Conservation (phyloP, 2,113 vertebrate species). For the Rattus norvegicus region DNA sequence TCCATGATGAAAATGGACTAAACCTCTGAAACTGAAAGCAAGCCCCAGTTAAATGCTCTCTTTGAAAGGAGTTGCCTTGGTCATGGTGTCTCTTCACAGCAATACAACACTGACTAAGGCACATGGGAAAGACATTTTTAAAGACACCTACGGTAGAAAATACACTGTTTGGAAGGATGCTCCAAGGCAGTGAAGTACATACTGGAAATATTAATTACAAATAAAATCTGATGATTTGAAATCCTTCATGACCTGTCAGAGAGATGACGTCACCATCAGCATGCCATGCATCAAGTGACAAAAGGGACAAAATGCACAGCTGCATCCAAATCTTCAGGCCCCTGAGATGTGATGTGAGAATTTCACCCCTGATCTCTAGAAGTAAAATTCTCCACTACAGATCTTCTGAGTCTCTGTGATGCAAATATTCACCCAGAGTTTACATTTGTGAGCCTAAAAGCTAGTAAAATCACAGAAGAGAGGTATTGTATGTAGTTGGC, state of each 20-base stretch:
- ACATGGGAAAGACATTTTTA: background rate
- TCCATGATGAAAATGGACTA: background rate
- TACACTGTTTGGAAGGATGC: background rate
- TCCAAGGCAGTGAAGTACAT: background rate
- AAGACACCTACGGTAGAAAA: conserved; percentile 4
- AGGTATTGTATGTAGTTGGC: background rate
- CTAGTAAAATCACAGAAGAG: background rate
- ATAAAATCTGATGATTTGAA: conserved; percentile 18
- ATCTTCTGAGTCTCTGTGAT: conserved; percentile 1
- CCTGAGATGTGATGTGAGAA: background rate
- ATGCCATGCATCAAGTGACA: background rate
- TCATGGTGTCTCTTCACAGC: background rate
- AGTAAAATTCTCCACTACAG: background rate
- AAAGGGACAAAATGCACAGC: background rate
- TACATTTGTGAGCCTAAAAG: background rate
- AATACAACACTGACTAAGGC: background rate
- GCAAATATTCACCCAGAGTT: background rate
- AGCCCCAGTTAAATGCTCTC: background rate
- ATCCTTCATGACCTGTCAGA: background rate
- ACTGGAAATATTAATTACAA: conserved; percentile 38
- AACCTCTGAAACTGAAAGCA: background rate
- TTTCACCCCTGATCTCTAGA: background rate
- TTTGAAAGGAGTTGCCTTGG: background rate
- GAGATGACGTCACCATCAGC: background rate
- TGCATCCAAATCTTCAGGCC: background rate